Evolutionary conservation across 2,888 invertebrate species (phyloP).

Genomic region (Callyntrura guangdongensis): DNA sequence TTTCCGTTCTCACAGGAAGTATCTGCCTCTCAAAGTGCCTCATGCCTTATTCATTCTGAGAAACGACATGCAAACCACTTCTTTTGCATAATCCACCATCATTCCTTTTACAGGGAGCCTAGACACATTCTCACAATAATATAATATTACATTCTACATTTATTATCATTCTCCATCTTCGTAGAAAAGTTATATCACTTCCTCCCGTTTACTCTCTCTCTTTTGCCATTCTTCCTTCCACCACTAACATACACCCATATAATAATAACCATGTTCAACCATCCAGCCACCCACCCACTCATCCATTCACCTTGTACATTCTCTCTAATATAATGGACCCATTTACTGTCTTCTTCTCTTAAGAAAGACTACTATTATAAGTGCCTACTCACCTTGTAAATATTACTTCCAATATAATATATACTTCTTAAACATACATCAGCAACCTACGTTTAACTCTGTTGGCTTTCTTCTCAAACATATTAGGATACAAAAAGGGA

Average conservation of each 20-base stretch:
- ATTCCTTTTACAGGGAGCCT: background rate
- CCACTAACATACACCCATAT: background rate
- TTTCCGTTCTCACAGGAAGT: slow-evolving; percentile 74
- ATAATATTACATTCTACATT: slow-evolving; percentile 32
- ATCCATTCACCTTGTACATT: background rate
- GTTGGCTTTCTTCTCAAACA: background rate
- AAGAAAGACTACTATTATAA: slow-evolving; percentile 2
- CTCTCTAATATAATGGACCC: too few species aligned
- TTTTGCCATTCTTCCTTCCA: background rate
- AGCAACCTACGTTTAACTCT: too few species aligned
- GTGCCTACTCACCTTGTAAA: background rate
- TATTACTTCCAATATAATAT: slow-evolving; percentile 9
- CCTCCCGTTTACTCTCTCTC: slow-evolving; percentile 4
- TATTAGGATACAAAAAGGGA: background rate
- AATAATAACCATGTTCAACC: slow-evolving; percentile 7
- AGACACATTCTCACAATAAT: background rate
- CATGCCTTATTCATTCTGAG: slow-evolving; percentile 74
- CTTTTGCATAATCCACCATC: slow-evolving; percentile 72
- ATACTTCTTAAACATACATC: background rate
- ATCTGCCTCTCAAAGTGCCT: slow-evolving; percentile 60
- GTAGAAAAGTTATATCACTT: background rate
- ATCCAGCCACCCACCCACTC: slow-evolving; percentile 15
- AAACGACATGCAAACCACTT: slow-evolving; percentile 64
- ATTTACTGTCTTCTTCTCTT: too few species aligned
- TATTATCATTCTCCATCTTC: background rate